phyloP scores from a whole-genome alignment of 2,797 vertebrate species.

The Enteromius trimaculatus region DNA sequence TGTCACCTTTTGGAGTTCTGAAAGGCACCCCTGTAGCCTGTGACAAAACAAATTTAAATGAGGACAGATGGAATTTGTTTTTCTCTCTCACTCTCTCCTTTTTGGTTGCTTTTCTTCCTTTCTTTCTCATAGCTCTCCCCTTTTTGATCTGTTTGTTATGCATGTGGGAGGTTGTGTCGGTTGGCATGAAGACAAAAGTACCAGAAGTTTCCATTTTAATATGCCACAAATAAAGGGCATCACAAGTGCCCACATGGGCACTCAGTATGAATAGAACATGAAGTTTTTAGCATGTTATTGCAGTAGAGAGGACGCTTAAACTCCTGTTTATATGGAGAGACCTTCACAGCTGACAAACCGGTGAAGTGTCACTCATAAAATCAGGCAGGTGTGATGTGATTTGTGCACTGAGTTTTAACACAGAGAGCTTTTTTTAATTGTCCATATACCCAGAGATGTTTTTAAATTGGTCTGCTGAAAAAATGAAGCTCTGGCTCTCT shows the following conservation, averaged over 20 bases:
- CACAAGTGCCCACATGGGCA: slow-evolving; percentile 49
- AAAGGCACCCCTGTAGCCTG: slow-evolving; percentile 61
- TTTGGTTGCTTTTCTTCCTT: slow-evolving; percentile 43
- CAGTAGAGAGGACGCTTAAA: neutral
- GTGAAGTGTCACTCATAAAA: slow-evolving; percentile 28
- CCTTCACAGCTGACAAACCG: slow-evolving; percentile 13
- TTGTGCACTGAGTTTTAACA: neutral
- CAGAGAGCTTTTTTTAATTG: neutral
- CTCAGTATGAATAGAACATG: slow-evolving; percentile 50
- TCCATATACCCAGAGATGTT: neutral
- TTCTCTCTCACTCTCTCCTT: slow-evolving; percentile 28
- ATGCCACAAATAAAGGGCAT: slow-evolving; percentile 60
- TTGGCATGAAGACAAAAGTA: slow-evolving; percentile 62
- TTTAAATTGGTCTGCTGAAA: neutral
- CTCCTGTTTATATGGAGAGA: slow-evolving; percentile 26
- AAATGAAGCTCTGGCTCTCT: neutral
- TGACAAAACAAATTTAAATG: slow-evolving; percentile 58
- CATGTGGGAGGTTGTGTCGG: slow-evolving; percentile 51
- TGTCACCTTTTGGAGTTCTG: slow-evolving; percentile 59
- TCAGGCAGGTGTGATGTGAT: slow-evolving; percentile 2
- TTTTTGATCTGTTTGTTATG: slow-evolving; percentile 59
- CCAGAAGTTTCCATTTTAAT: slow-evolving; percentile 58
- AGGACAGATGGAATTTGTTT: slow-evolving; percentile 65
- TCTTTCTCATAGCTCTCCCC: slow-evolving; percentile 45
- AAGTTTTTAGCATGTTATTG: slow-evolving; percentile 40